Conservation (phyloP, 2,797 vertebrate species). For the Sebastes jordani region DNA sequence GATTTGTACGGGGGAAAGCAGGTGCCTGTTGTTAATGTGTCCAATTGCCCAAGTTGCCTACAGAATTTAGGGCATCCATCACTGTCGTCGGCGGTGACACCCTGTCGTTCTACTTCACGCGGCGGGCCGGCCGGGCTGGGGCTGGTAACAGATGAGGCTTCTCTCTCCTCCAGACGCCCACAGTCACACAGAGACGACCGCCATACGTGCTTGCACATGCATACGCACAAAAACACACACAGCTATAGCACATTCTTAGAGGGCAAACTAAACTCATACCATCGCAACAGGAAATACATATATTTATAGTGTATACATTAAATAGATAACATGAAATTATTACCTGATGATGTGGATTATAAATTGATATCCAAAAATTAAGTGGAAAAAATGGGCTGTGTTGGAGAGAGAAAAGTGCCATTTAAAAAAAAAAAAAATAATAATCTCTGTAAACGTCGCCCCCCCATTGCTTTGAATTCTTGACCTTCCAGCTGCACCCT, state of each 20-base stretch:
- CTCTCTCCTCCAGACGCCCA: slow-evolving; percentile 81
- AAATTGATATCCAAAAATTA: background rate
- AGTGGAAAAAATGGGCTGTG: background rate
- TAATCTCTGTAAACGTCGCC: slow-evolving; percentile 29
- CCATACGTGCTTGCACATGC: slow-evolving; percentile 71
- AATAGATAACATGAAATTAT: background rate
- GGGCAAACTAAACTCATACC: slow-evolving; percentile 56
- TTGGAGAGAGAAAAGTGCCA: slow-evolving; percentile 3
- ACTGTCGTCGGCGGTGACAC: slow-evolving; percentile 83
- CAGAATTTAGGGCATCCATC: slow-evolving; percentile 87
- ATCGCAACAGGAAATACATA: background rate
- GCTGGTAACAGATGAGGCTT: slow-evolving; percentile 85
- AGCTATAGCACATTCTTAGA: slow-evolving; percentile 56
- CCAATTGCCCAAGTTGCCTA: slow-evolving; percentile 88
- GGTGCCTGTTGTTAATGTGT: slow-evolving; percentile 89
- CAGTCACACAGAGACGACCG: slow-evolving; percentile 71
- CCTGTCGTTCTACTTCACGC: slow-evolving; percentile 84
- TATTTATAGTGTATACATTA: background rate
- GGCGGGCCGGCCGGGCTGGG: slow-evolving; percentile 74
- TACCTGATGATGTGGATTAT: background rate
- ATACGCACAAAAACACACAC: slow-evolving; percentile 51
- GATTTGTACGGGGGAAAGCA: slow-evolving; percentile 88
- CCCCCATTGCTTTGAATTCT: slow-evolving; percentile 52
- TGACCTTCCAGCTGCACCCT: slow-evolving; percentile 68
- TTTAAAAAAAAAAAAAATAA: slow-evolving; percentile 23